Evolutionary conservation across 2,113 vertebrate species (phyloP).

Genomic region (Callipepla californica): DNA sequence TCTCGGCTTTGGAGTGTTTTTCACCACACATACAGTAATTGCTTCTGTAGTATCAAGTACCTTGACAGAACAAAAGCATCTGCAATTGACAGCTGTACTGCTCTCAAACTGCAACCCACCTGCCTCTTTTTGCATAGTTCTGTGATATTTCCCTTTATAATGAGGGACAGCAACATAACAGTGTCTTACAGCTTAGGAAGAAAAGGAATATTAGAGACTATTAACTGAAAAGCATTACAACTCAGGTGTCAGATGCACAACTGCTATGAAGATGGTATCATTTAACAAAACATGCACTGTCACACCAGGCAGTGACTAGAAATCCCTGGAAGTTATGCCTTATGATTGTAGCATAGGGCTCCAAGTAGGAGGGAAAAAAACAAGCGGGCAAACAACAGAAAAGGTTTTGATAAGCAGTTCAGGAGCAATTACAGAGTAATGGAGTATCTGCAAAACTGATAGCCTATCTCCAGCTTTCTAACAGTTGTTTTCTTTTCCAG

Average conservation of each 20-base stretch:
- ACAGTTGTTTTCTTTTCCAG: background rate
- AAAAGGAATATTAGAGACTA: background rate
- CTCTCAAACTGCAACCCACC: background rate
- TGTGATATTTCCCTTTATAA: constrained; percentile 16
- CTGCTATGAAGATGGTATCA: accelerated
- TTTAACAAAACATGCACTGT: background rate
- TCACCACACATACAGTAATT: background rate
- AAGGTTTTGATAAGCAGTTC: background rate
- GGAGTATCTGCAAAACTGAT: background rate
- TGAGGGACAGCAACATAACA: background rate
- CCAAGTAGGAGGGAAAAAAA: background rate
- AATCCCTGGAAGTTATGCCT: background rate
- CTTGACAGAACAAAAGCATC: background rate
- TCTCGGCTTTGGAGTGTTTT: background rate
- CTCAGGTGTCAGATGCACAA: background rate
- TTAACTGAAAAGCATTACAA: background rate
- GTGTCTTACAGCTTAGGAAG: background rate
- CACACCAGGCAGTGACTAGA: background rate
- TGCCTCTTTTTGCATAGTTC: background rate
- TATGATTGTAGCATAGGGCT: background rate
- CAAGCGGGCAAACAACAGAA: background rate
- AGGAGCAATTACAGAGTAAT: background rate
- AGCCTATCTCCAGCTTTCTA: background rate
- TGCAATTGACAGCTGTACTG: background rate
- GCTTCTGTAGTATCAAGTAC: background rate